Conservation (phyloP, 2,113 vertebrate genomes). For the Myotis yumanensis region DNA sequence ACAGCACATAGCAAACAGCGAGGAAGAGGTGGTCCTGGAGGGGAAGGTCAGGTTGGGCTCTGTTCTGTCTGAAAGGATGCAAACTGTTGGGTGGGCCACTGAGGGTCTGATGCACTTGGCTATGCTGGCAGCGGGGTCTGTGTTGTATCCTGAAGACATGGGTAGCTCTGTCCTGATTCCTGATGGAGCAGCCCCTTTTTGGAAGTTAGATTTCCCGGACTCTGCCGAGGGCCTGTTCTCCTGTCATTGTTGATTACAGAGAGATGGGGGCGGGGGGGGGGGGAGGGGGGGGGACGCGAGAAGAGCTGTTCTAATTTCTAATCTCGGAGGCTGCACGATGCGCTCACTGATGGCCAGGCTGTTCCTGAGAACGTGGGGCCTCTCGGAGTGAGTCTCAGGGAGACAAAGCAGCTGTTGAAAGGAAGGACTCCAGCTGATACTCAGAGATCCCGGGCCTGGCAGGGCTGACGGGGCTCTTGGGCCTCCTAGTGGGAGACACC, state of each 20-base stretch:
- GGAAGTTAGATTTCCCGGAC: slow-evolving; percentile 3
- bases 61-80: slow-evolving; percentile 26
- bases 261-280: neutral
- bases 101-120: slow-evolving; percentile 3
- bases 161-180: neutral
- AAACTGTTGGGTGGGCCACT: neutral
- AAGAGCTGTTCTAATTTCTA: neutral
- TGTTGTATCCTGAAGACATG: neutral
- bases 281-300: too few relatives aligned
- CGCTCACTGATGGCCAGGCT: neutral
- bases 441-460: neutral
- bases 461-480: neutral
- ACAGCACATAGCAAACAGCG: slow-evolving; percentile 47
- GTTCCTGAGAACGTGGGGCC: neutral
- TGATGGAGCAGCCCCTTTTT: neutral
- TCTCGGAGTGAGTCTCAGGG: neutral
- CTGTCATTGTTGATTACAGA: slow-evolving; percentile 39
- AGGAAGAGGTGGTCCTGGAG: slow-evolving; percentile 48
- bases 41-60: slow-evolving; percentile 27
- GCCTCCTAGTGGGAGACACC: neutral
- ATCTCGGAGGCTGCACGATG: fast-evolving
- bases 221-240: neutral
- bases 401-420: neutral
- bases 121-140: neutral
- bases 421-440: neutral